These are phyloP conservation scores for Empis livida DNA, from an alignment of 2,888 invertebrate species.

Conservation along the genomic window DNA sequence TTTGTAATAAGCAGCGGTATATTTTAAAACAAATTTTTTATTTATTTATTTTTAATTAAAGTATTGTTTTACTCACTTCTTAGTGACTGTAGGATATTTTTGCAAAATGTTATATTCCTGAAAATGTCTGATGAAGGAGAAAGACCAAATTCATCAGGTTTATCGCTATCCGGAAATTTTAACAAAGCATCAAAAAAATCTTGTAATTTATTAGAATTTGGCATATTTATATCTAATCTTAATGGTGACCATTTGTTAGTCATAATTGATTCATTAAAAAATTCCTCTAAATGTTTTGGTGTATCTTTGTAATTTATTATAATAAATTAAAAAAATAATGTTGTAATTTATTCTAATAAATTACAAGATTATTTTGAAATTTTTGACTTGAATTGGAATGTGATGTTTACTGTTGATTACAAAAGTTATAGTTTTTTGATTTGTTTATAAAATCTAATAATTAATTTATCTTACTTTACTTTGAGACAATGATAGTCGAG, in stretches of 20 bases:
- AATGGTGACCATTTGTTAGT: constrained; percentile 47
- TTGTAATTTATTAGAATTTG: constrained; percentile 27
- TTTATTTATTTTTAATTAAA: background rate
- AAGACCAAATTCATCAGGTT: constrained; percentile 28
- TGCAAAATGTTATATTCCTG: constrained; percentile 26
- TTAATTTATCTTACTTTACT: too few species aligned
- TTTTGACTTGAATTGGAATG: too few species aligned
- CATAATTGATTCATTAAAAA: constrained; percentile 44
- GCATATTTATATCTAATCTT: constrained; percentile 30
- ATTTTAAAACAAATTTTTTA: background rate
- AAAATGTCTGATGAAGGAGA: constrained; percentile 30
- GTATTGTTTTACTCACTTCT: constrained; percentile 15
- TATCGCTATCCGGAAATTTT: constrained; percentile 29
- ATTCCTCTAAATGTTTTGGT: constrained; percentile 43
- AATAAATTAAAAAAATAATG: too few species aligned
- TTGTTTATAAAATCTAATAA: too few species aligned
- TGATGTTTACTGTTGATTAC: too few species aligned
- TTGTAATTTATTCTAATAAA: too few species aligned
- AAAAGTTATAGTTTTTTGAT: too few species aligned
- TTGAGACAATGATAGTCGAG: too few species aligned
- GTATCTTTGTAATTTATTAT: too few species aligned
- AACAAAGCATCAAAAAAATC: constrained; percentile 29
- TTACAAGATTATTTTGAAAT: too few species aligned
- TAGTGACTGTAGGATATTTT: constrained; percentile 25
- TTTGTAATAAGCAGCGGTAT: constrained; percentile 15